Evolutionary conservation across 1,140 invertebrate genomes (phyloP), one percentile per base, ranked within the genome.

Genomic region (Solen grandis): DNA sequence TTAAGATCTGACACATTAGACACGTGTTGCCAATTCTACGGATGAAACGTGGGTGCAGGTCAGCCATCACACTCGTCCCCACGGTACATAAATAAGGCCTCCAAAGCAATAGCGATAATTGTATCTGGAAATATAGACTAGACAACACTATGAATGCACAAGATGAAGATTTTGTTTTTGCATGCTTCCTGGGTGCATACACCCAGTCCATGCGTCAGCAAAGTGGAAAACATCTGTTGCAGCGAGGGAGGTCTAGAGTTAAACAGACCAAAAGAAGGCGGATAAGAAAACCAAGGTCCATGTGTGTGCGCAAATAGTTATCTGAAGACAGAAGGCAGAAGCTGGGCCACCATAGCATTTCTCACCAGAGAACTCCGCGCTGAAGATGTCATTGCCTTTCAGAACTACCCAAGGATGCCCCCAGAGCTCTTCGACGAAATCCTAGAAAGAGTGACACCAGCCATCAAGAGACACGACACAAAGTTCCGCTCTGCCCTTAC

Each of bases 401-500:
- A 59, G 10, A 59, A 59, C 29, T 59, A 59, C 29, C 57, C 29
- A 25, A 59, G 57, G 57, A 59, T 59, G 57, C 57, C 57, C 57
- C 57, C 25, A 14, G 57, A 22, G 29, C 57, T 59, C 10, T 59
- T 59, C 22, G 57, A 59, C 57, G 57, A 59, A 25, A 59, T 59
- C 57, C 57, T 14, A 22, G 57, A 13, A 22, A 59, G 22, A 27
- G 29, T 59, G 29, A 14, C 57, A 14, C 57, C 10, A 59, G 57
- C 29, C 22, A 59, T 59, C 8, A 10, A 10, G 25, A 59, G 57
- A 59, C 57, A 59, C n/a, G 57, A 59, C 25, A 59, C 57, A 25
- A 59, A 59, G 57, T 59, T 59, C 29, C 57, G 57, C 57, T 59
- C 57, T 59, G 10, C 57, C 57, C 57, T 59, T 13, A 8, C 57